Evolutionary conservation across 2,888 invertebrate genomes (phyloP).

Genomic region (Netelia fuscicornis): DNA sequence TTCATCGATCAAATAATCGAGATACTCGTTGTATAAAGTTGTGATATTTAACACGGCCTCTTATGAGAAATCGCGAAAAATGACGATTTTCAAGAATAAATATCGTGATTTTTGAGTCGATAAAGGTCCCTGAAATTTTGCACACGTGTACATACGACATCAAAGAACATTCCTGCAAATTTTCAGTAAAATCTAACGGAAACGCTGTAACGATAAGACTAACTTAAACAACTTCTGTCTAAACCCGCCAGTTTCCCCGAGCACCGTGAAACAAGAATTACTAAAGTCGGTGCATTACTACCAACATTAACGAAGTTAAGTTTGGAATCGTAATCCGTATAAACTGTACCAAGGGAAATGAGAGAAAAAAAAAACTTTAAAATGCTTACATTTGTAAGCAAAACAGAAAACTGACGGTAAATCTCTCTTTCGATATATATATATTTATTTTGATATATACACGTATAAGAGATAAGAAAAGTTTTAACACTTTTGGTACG

Average conservation of each 20-base stretch:
- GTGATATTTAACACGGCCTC: too few relatives aligned
- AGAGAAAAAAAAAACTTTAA: conserved; percentile 3
- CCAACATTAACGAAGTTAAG: neutral
- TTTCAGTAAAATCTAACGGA: too few relatives aligned
- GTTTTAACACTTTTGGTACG: conserved; percentile 10
- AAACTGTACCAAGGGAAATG: neutral
- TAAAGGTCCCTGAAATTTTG: too few relatives aligned
- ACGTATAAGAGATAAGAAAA: neutral
- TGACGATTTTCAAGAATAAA: too few relatives aligned
- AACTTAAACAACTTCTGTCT: neutral
- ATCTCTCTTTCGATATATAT: neutral
- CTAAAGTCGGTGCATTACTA: neutral
- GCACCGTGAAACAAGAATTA: neutral
- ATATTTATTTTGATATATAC: neutral
- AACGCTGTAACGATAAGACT: too few relatives aligned
- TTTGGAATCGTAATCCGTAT: neutral
- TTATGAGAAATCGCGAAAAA: too few relatives aligned
- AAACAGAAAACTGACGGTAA: neutral
- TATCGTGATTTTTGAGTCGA: too few relatives aligned
- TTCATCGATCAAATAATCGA: too few relatives aligned
- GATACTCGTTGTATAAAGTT: too few relatives aligned
- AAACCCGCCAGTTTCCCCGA: neutral
- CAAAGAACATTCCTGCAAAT: too few relatives aligned
- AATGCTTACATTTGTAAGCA: conserved; percentile 18
- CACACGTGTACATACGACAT: too few relatives aligned